Conservation (phyloP, 2,888 invertebrate genomes). For the Adelphocoris suturalis region DNA sequence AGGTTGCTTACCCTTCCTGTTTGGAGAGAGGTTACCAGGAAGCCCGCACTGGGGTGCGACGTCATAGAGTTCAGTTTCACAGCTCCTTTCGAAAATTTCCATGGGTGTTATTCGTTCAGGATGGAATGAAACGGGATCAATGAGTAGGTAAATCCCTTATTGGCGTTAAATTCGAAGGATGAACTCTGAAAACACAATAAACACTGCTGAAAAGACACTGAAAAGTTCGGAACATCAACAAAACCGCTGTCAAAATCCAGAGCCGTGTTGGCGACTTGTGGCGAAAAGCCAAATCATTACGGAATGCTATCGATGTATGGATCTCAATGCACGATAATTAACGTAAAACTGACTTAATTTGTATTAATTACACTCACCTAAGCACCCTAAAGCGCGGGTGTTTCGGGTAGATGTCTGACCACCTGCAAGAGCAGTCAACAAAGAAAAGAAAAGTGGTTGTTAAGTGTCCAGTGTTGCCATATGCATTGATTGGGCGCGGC, state of each 20-base stretch:
- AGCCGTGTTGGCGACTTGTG: neutral
- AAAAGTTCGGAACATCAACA: neutral
- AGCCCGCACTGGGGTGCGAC: conserved; percentile 29
- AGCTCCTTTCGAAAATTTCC: conserved; percentile 58
- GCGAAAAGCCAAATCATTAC: no score
- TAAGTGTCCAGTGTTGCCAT: conserved; percentile 41
- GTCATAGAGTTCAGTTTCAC: conserved; percentile 44
- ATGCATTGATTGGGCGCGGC: neutral
- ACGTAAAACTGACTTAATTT: neutral
- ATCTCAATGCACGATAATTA: neutral
- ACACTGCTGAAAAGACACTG: neutral
- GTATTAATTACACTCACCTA: conserved; percentile 45
- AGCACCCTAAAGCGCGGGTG: conserved; percentile 62
- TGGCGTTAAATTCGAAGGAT: conserved; percentile 21
- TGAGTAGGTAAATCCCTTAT: neutral
- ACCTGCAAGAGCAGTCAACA: conserved; percentile 66
- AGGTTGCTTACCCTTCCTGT: conserved; percentile 43
- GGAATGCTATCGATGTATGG: neutral
- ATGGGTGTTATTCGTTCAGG: conserved; percentile 1
- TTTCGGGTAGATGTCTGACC: conserved; percentile 26
- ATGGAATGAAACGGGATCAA: conserved; percentile 18
- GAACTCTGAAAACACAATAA: conserved; percentile 33
- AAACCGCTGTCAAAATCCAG: neutral
- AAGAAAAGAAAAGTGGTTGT: conserved; percentile 9
- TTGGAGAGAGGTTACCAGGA: conserved; percentile 56